A percentile compares a stretch with the other conserved stretches of the same genome.
phyloP scores from a whole-genome alignment of 1,140 invertebrate genomes.

The Teleopsis dalmanni region DNA sequence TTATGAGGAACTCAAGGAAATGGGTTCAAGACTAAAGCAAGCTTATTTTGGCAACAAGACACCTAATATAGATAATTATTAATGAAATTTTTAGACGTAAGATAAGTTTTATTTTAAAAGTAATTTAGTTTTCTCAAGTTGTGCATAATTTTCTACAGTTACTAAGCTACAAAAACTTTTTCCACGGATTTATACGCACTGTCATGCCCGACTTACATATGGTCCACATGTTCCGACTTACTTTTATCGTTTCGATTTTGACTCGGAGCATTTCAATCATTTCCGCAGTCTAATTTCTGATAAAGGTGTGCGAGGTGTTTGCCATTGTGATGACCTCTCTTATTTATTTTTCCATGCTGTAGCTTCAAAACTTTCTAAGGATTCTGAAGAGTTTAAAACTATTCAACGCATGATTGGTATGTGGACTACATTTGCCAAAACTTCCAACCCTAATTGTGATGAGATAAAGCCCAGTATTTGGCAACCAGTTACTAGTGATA shows the following conservation, averaged over 20 bases:
- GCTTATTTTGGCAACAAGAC: slow-evolving; percentile 25
- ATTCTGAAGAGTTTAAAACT: slow-evolving; percentile 27
- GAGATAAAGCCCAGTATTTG: slow-evolving; percentile 17
- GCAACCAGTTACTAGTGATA: slow-evolving; percentile 14
- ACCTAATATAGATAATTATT: slow-evolving; percentile 17
- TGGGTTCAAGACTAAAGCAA: slow-evolving; percentile 21
- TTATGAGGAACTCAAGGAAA: neutral
- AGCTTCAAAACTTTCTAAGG: slow-evolving; percentile 17
- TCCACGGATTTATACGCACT: slow-evolving; percentile 38
- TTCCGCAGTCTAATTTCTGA: slow-evolving; percentile 35
- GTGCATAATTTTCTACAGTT: slow-evolving; percentile 22
- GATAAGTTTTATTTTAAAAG: slow-evolving; percentile 11
- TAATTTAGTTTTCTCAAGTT: neutral
- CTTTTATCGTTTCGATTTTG: slow-evolving; percentile 44
- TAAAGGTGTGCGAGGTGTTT: slow-evolving; percentile 30
- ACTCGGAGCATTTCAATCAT: slow-evolving; percentile 33
- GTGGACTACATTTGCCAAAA: slow-evolving; percentile 43
- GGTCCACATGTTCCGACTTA: slow-evolving; percentile 31
- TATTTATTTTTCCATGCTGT: slow-evolving; percentile 50
- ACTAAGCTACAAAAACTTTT: slow-evolving; percentile 42
- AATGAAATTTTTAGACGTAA: slow-evolving; percentile 24
- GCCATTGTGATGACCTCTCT: slow-evolving; percentile 56
- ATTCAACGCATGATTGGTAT: slow-evolving; percentile 41
- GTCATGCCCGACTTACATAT: slow-evolving; percentile 21
- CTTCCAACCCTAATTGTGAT: slow-evolving; percentile 33